Base-by-base conservation (phyloP, 2,113 vertebrate species). In the Zosterops lateralis region DNA sequence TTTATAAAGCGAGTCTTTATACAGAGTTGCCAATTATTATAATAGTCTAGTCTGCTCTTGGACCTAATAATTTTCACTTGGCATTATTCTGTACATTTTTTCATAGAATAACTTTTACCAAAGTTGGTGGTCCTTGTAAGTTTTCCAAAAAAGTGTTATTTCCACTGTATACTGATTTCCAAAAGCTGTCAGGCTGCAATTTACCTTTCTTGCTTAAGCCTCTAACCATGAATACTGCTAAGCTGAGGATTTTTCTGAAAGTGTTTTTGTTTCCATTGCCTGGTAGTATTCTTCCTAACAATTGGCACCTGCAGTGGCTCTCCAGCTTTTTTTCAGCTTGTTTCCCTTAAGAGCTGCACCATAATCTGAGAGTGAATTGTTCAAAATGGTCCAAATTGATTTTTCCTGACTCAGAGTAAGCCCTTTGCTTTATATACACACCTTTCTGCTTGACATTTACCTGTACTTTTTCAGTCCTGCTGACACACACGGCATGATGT, bases 361-460 rank as follows among this genome's bases (percentile, higher is more conserved):
- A 85, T 38, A 65, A 65, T 65, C 66, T 3, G 1, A 68, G 45
- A 68, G 29, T 38, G 45, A 82, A 72, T 68, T 68, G 70, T 61
- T 84, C 54, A 87, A 64, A 95, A 79, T n/a, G 29, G 48, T 17
- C n/a, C 67, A 82, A 91, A 91, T 29, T 74, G 21, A 79, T 87
- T 89, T 89, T 79, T 84, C 42, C 66, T 50, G 42, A 71, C 62
- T 89, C 72, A 62, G 54, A 73, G 16, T 36, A 80, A 92, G 42
- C 17, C 42, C 29, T 89, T 71, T 87, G 28, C 31, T 87, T 94
- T 91, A 84, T 68, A 79, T 18, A 73, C 25, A 53, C 1, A 14
- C 40, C 48, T 82, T 87, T 89, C 74, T 68, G 53, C 54, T 67
- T 94, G 90, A 92, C 29, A 84, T 85, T 92, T 87, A 92, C 50